phyloP scores from a whole-genome alignment of 2,888 invertebrate genomes.

The Nymphalis urticae region DNA sequence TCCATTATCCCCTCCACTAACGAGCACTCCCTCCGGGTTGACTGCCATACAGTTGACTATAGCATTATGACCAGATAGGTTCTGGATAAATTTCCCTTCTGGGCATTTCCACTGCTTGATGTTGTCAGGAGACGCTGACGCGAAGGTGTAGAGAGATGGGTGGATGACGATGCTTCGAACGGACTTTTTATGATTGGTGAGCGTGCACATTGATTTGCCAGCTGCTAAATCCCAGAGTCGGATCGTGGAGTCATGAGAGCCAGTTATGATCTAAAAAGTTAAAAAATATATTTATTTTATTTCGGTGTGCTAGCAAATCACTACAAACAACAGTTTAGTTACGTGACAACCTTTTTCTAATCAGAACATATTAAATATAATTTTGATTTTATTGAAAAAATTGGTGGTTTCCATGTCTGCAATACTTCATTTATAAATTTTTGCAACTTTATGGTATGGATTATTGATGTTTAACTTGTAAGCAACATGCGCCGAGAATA shows the following conservation, averaged over 20 bases:
- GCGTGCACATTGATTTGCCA: conserved; percentile 94
- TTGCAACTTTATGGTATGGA: too few relatives aligned
- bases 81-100: conserved; percentile 99
- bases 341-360: too few relatives aligned
- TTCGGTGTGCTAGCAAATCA: neutral
- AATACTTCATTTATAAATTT: too few relatives aligned
- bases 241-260: conserved; percentile 98
- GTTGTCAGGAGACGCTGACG: conserved; percentile 98
- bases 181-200: conserved; percentile 99
- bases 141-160: conserved; percentile 94
- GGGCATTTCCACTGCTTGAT: conserved; percentile 99
- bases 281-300: neutral
- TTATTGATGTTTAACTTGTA: too few relatives aligned
- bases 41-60: conserved; percentile 98
- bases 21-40: conserved; percentile 96
- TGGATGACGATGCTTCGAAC: conserved; percentile 90
- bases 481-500: conserved; percentile 43
- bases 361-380: too few relatives aligned
- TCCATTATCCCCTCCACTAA: conserved; percentile 99
- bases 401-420: too few relatives aligned
- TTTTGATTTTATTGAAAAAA: too few relatives aligned
- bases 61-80: conserved; percentile 97
- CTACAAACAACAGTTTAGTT: too few relatives aligned
- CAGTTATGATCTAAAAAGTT: conserved; percentile 87
- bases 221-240: conserved; percentile 98